Base-by-base conservation (phyloP, 2,888 invertebrate genomes). In the Strigamia transsilvanica region DNA sequence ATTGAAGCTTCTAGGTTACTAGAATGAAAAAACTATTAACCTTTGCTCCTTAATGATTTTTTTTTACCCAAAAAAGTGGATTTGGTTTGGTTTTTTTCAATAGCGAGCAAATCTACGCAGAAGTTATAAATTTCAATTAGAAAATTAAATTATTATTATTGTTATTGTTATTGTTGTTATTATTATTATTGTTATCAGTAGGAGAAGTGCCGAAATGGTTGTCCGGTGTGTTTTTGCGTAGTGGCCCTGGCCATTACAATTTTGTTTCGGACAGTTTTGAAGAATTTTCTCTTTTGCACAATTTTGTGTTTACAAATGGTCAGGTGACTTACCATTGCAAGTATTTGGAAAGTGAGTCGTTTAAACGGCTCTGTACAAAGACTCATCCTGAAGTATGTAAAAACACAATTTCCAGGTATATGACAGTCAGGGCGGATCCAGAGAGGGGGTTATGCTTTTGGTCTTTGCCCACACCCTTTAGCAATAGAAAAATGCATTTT, bases 351-450 rank as follows among this genome's bases (percentile, higher is more conserved):
- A 86, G 87, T 38, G 86, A 87, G 4, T 82, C 85, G 4, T 88
- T 86, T 84, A 84, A 85, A 46, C 85, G 85, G 82, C 87, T 87
- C 84, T 88, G 88, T 2, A 88, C 88, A 1, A 82, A 84, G 7
- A 85, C 85, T 0, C 85, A 85, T 82, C 87, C 88, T 1, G 89
- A 89, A 85, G 88, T 88, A 0, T 88, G 88, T 84, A 88, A 88
- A 84, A 86, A 85, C 61, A 85, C 88, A 18, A 88, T 88, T 84
- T 84, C 86, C 66, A 86, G 87, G 87, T 88, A 46, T 13, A 46
- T 12, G 1, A 27, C 27, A 27, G 3, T n/a, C n/a, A 3, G 27
- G 27, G 27, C 3, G 27, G 27, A 27, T 27, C 3, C 27, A 27
- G 27, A 3, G 27, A 3, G 1, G 27, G 27, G 27, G 27, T 3